Percentiles rank a stretch among this genome's conserved stretches.
Conservation (phyloP, 2,888 invertebrate genomes). For the Eremobia ochroleuca region DNA sequence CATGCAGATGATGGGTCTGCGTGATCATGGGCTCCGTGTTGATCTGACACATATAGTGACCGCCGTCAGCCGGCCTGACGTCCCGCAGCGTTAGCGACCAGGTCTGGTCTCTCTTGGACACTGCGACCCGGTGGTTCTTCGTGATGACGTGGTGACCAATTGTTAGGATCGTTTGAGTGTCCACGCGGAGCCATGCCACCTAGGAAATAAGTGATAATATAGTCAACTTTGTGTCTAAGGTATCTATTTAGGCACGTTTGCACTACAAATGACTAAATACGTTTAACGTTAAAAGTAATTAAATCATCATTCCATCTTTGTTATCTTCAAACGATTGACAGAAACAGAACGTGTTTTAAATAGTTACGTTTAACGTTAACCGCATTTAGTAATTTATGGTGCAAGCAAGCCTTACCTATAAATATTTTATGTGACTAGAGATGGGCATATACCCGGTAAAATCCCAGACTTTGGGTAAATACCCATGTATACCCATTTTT, state of each 20-base stretch:
- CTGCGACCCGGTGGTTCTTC: conserved; percentile 95
- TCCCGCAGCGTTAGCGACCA: conserved; percentile 95
- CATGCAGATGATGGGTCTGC: conserved; percentile 82
- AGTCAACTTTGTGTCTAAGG: neutral
- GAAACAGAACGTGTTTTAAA: neutral
- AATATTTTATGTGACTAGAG: too few species aligned
- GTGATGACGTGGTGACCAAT: conserved; percentile 97
- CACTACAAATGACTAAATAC: neutral
- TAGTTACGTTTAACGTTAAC: neutral
- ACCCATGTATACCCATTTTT: too few species aligned
- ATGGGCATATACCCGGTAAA: too few species aligned
- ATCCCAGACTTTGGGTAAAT: too few species aligned
- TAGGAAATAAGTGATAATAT: conserved; percentile 76
- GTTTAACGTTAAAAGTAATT: neutral
- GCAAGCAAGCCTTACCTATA: neutral
- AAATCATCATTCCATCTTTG: neutral
- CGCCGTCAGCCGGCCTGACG: conserved; percentile 94
- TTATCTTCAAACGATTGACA: neutral
- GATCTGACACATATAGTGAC: conserved; percentile 94
- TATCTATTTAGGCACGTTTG: neutral
- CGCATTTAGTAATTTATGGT: neutral
- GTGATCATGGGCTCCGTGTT: conserved; percentile 93
- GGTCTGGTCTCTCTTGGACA: conserved; percentile 94
- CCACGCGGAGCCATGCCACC: conserved; percentile 97
- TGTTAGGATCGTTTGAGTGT: conserved; percentile 97